Conservation (phyloP, 1,140 invertebrate genomes). For the Sycobia sp. region DNA sequence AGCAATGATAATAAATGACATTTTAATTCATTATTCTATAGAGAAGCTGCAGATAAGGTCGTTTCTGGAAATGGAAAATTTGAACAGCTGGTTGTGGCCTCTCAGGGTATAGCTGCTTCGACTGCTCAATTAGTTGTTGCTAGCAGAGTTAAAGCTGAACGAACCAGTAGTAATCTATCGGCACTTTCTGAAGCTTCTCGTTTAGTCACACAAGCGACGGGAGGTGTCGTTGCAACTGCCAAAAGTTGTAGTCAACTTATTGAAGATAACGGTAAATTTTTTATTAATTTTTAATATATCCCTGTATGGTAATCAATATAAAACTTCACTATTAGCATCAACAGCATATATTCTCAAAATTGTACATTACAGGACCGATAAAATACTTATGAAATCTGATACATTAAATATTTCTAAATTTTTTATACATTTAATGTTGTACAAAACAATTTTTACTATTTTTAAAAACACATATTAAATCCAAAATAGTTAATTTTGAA, state of each 20-base stretch:
- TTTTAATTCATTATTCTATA: constrained; percentile 51
- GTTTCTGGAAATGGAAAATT: constrained; percentile 87
- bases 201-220: constrained; percentile 87
- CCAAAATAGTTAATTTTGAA: too few species aligned
- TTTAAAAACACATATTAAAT: too few species aligned
- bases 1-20: neutral
- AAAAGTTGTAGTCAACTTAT: constrained; percentile 86
- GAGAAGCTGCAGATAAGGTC: constrained; percentile 91
- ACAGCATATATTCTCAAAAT: too few species aligned
- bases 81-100: constrained; percentile 92
- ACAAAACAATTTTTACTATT: constrained; percentile 8
- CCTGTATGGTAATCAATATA: too few species aligned
- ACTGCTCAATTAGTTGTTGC: constrained; percentile 97
- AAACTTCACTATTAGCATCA: too few species aligned
- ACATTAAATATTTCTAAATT: constrained; percentile 1
- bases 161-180: constrained; percentile 77
- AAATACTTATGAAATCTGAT: too few species aligned
- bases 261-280: constrained; percentile 77
- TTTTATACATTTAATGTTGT: constrained; percentile 9
- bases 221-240: constrained; percentile 89
- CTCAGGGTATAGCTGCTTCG: constrained; percentile 95
- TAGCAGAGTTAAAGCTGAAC: constrained; percentile 88
- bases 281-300: too few species aligned
- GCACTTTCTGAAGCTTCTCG: constrained; percentile 84
- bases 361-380: too few species aligned